Percentiles rank a stretch among this genome's conserved stretches.
phyloP scores from a whole-genome alignment of 2,797 vertebrate species.

The Gastrophryne carolinensis region DNA sequence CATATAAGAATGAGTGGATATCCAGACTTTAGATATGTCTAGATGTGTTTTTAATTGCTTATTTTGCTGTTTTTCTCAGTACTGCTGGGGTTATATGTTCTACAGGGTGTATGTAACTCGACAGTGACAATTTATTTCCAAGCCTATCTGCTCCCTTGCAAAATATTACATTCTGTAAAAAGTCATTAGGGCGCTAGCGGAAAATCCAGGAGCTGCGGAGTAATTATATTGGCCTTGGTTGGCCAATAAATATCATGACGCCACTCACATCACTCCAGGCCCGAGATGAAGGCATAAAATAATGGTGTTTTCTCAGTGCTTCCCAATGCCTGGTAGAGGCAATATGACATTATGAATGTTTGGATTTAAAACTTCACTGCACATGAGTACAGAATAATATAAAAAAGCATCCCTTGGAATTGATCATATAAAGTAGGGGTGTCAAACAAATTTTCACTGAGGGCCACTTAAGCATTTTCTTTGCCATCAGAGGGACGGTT shows the following conservation, averaged over 20 bases:
- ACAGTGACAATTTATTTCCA: conserved; percentile 17
- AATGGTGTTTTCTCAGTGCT: conserved; percentile 31
- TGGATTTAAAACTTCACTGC: conserved; percentile 18
- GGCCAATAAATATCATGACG: conserved; percentile 37
- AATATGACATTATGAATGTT: conserved; percentile 14
- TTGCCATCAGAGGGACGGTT: no score
- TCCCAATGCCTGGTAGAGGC: not conserved
- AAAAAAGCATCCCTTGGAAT: not conserved
- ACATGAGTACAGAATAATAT: conserved; percentile 2
- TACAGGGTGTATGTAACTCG: not conserved
- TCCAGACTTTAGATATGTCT: no score
- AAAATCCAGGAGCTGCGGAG: conserved; percentile 17
- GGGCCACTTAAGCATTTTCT: no score
- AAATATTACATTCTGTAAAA: conserved; percentile 22
- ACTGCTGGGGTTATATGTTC: not conserved
- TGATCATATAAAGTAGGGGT: not conserved
- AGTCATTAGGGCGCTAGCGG: not conserved
- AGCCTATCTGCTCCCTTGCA: not conserved
- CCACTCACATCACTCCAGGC: not conserved
- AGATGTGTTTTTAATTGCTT: not conserved
- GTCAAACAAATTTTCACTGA: no score
- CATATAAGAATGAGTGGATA: no score
- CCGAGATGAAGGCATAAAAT: conserved; percentile 9
- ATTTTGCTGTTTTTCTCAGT: not conserved
- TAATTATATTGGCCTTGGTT: conserved; percentile 25